Base-by-base conservation (phyloP, 2,113 vertebrate genomes). In the Nerophis lumbriciformis region DNA sequence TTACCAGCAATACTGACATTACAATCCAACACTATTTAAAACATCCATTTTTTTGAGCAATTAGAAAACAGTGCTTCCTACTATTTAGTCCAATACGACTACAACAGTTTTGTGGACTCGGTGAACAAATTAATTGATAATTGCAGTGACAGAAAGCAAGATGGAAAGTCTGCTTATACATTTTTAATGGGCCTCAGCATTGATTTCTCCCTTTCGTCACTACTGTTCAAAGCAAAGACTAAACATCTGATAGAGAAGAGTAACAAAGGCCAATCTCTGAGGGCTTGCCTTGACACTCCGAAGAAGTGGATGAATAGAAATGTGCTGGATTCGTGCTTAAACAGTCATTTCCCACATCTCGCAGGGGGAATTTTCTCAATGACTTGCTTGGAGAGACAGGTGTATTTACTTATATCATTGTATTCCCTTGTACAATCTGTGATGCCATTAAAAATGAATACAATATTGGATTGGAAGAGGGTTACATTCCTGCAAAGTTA, bases 401-500 rank as follows among this genome's bases (percentile, higher is more conserved):
- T 89, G 77, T 90, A 88, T 90, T 91, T 89, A 88, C 88, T 82
- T 80, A 77, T 77, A 79, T 88, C 87, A 88, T 89, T 88, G 86
- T 88, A 85, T 86, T 88, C 75, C 78, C 81, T 80, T 11, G 68
- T 80, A 69, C 83, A 87, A 85, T 84, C 89, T 83, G 79, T 86
- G 88, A 88, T 87, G 73, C 76, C 80, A 87, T 89, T 88, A 85
- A 89, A 90, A 84, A 88, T 88, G 87, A 88, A 90, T 87, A 79
- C 73, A 79, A 85, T 78, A 83, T 78, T 59, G 73, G 79, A 74
- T 83, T 83, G 72, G 66, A 79, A 72, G 79, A 84, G 75, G 77
- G 63, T 9, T 28, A 66, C 68, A 74, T 72, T 85, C 82, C 69
- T 81, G 62, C 66, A 57, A 73, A 83, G 83, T 85, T 78, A 38